Evolutionary conservation across 1,140 invertebrate species (phyloP).

Genomic region (Drosophila bocqueti): DNA sequence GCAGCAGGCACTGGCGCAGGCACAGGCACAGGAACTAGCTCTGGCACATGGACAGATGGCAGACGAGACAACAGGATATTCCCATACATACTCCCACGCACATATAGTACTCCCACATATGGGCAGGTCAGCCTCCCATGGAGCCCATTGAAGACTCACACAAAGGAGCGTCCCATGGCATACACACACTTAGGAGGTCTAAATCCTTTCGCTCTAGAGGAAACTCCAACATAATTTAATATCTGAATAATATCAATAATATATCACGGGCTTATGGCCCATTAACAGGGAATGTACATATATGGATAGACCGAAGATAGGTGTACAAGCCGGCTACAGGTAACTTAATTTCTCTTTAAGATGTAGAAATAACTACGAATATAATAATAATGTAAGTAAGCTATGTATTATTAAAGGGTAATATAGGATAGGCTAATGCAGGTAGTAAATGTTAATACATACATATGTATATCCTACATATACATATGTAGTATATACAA

Average conservation of each 20-base stretch:
- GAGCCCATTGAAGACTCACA: neutral
- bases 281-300: neutral
- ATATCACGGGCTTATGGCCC: neutral
- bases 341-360: neutral
- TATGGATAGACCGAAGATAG: neutral
- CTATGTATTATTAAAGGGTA: no score
- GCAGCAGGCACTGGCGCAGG: neutral
- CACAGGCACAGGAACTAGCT: neutral
- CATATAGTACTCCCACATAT: neutral
- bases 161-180: neutral
- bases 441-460: no score
- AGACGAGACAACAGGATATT: conserved; percentile 7
- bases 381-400: no score
- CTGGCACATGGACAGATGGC: neutral
- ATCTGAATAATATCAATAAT: neutral
- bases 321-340: neutral
- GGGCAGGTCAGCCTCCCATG: neutral
- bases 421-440: neutral
- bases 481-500: no score
- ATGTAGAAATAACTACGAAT: neutral
- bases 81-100: neutral
- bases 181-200: neutral
- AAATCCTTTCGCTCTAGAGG: neutral
- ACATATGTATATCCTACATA: no score
- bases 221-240: neutral